Conservation (phyloP, 2,888 invertebrate species). For the Argynnis bischoffii region DNA sequence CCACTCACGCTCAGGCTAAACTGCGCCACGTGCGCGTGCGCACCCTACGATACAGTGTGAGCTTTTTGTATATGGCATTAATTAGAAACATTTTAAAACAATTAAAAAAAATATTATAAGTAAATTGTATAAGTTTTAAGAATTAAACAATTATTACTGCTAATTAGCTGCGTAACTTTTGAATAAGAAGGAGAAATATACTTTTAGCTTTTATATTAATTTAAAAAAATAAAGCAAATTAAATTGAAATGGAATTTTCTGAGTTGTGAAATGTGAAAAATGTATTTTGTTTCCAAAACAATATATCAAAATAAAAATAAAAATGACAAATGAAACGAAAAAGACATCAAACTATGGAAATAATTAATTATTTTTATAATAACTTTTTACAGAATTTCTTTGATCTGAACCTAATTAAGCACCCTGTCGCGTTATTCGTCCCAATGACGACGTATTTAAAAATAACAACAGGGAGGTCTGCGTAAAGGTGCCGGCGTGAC, state of each 20-base stretch:
- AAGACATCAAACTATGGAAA: background rate
- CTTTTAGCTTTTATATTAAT: no score
- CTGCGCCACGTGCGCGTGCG: conserved; percentile 71
- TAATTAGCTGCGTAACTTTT: no score
- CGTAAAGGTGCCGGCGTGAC: conserved; percentile 76
- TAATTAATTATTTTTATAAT: conserved; percentile 19
- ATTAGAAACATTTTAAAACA: conserved; percentile 8
- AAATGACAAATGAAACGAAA: no score
- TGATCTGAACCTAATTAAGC: conserved; percentile 25
- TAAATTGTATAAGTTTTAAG: no score
- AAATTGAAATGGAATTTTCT: no score
- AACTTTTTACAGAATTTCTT: background rate
- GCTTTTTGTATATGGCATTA: conserved; percentile 33
- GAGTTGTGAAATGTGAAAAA: no score
- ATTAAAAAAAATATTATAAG: no score
- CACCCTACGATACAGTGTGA: conserved; percentile 65
- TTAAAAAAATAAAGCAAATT: no score
- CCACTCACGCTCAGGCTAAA: conserved; percentile 75
- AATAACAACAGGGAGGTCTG: conserved; percentile 76
- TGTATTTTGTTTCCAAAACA: no score
- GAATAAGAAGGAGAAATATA: no score
- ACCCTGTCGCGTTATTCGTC: conserved; percentile 54
- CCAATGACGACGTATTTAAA: conserved; percentile 69
- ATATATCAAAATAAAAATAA: no score
- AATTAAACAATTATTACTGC: no score